A percentile compares a stretch with the other conserved stretches of the same genome.
Conservation (phyloP, 1,140 invertebrate genomes). For the Orchesella cincta region DNA sequence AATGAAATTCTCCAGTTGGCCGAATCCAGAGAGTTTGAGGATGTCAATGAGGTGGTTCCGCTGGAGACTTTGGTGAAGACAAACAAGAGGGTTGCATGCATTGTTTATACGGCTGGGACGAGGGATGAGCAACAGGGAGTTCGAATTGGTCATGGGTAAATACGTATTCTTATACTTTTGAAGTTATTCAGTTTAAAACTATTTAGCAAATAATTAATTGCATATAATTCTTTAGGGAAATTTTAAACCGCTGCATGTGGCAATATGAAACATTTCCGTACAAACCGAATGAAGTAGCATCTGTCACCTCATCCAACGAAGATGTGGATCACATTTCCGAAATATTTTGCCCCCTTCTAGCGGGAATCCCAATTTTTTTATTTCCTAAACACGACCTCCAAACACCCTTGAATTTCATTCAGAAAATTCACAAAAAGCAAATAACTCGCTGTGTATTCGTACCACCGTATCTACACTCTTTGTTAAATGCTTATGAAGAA, state of each 20-base stretch:
- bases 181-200: not conserved
- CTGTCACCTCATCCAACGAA: constrained; percentile 82
- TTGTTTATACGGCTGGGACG: constrained; percentile 89
- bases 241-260: constrained; percentile 78
- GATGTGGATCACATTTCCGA: constrained; percentile 84
- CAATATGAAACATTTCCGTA: constrained; percentile 78
- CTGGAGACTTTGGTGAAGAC: not conserved
- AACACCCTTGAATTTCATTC: constrained; percentile 71
- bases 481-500: constrained; percentile 57
- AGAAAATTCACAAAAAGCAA: constrained; percentile 67
- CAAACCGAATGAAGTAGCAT: constrained; percentile 60
- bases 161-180: not conserved
- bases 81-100: constrained; percentile 62
- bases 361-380: constrained; percentile 67
- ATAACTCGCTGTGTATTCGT: constrained; percentile 61
- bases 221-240: constrained; percentile 73
- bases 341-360: constrained; percentile 77
- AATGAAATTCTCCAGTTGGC: not conserved
- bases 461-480: constrained; percentile 56
- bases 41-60: constrained; percentile 41
- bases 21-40: constrained; percentile 38
- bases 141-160: constrained; percentile 16
- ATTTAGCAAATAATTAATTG: constrained; percentile 62
- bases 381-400: constrained; percentile 70
- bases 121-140: constrained; percentile 85